Evolutionary conservation across 2,888 invertebrate species (phyloP).

Genomic region (Prosopocoilus inquinatus): DNA sequence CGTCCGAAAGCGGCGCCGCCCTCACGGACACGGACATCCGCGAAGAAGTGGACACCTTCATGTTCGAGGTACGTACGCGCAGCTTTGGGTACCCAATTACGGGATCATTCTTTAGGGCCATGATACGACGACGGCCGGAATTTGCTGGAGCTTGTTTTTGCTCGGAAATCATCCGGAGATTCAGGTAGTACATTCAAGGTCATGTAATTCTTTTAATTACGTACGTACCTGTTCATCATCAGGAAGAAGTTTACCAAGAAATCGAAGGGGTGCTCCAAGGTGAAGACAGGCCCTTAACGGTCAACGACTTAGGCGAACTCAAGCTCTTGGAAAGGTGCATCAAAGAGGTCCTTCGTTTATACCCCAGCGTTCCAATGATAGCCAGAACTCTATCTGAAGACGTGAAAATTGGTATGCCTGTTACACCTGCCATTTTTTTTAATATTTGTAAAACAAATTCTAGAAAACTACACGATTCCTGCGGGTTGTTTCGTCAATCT

Average conservation of each 20-base stretch:
- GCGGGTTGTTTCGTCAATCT: neutral
- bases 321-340: conserved; percentile 38
- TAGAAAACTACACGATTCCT: conserved; percentile 7
- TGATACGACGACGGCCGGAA: conserved; percentile 46
- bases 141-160: conserved; percentile 43
- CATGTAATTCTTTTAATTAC: neutral
- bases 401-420: conserved; percentile 30
- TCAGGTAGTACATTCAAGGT: conserved; percentile 35
- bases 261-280: conserved; percentile 29
- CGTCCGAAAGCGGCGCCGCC: neutral
- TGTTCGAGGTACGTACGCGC: conserved; percentile 34
- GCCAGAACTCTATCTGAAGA: conserved; percentile 33
- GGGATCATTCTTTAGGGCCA: conserved; percentile 39
- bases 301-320: conserved; percentile 34
- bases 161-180: conserved; percentile 45
- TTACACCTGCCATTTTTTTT: neutral
- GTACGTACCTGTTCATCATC: neutral
- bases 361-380: conserved; percentile 37
- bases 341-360: conserved; percentile 37
- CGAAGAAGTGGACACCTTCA: conserved; percentile 50
- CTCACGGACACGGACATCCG: conserved; percentile 43
- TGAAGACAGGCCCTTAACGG: conserved; percentile 26
- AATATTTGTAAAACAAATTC: neutral
- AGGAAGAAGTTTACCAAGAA: conserved; percentile 34
- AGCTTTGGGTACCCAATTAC: neutral